Evolutionary conservation across 2,797 vertebrate genomes (phyloP).

Genomic region (Molothrus aeneus): DNA sequence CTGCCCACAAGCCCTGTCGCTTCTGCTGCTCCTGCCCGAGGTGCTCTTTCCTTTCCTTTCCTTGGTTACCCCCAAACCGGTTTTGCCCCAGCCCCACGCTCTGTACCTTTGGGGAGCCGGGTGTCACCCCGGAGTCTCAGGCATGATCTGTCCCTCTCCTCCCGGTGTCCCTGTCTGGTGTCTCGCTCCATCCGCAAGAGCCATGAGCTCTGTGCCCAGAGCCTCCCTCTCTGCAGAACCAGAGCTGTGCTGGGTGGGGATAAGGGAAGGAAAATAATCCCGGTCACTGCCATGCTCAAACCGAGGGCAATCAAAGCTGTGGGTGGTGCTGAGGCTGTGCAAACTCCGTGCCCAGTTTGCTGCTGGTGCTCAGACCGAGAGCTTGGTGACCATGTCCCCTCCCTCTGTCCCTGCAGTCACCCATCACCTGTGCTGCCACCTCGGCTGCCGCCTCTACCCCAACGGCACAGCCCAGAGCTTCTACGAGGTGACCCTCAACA

Average conservation of each 20-base stretch:
- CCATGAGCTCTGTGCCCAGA: rapidly evolving
- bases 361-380: background rate
- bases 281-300: rapidly evolving
- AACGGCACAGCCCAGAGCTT: background rate
- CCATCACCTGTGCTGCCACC: conserved; percentile 57
- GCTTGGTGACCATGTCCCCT: background rate
- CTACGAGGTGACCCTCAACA: conserved; percentile 62
- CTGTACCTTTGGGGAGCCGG: background rate
- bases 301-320: rapidly evolving
- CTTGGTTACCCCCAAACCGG: too few species aligned
- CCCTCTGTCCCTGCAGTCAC: conserved; percentile 61
- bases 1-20: rapidly evolving
- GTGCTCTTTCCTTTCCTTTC: background rate
- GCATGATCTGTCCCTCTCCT: rapidly evolving
- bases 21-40: background rate
- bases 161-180: background rate
- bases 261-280: background rate
- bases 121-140: rapidly evolving
- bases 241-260: rapidly evolving
- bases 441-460: conserved; percentile 68
- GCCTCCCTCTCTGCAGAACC: rapidly evolving
- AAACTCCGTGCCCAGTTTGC: rapidly evolving
- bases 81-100: background rate
- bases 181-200: rapidly evolving
- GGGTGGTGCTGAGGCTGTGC: rapidly evolving